Evolutionary conservation across 2,888 invertebrate species (phyloP), one percentile per base, ranked within the genome.

Genomic region (Opisthograptis luteolata): DNA sequence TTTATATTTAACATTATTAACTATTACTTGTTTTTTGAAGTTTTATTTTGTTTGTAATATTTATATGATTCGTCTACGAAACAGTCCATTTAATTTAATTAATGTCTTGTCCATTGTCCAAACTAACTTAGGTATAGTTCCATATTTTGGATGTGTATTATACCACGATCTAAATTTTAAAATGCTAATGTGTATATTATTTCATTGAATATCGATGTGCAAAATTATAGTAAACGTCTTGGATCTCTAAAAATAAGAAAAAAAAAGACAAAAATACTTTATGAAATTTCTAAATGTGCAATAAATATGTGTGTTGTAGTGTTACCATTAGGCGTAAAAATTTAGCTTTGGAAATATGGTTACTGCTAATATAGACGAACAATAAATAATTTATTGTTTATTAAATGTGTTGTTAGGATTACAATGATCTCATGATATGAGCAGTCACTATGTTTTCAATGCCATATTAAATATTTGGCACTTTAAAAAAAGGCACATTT

Each of bases 231-330:
- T 89, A 86, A 87, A 88, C 87, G 89, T 90, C 88, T 91, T 88
- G 88, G 88, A 89, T 88, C 87, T 89, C 86, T 87, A 88, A 89
- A 89, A 87, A 84, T 85, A 82, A 85, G 79, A 79, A 85, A 87
- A 87, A 84, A 89, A 90, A 88, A 87, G 83, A 87, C 84, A 89
- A 89, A 88, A 88, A 89, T 80, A 90, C 84, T 88, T 90, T 88
- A 88, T 78, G 80, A 87, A 91, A 87, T 87, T 90, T 91, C 91
- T 91, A 88, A 90, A 90, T 91, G 91, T 91, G 91, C 91, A 91
- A 91, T 91, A 91, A 90, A 86, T 89, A 87, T 90, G 91, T 91
- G 90, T 91, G 91, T 91, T 85, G 90, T 91, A 91, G 91, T 89
- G 85, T 89, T 89, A 88, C 87, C 87, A 81, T 89, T 89, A 89